These are phyloP conservation scores for Cenopis cana DNA, from an alignment of 2,888 invertebrate species.

Conservation along the genomic window DNA sequence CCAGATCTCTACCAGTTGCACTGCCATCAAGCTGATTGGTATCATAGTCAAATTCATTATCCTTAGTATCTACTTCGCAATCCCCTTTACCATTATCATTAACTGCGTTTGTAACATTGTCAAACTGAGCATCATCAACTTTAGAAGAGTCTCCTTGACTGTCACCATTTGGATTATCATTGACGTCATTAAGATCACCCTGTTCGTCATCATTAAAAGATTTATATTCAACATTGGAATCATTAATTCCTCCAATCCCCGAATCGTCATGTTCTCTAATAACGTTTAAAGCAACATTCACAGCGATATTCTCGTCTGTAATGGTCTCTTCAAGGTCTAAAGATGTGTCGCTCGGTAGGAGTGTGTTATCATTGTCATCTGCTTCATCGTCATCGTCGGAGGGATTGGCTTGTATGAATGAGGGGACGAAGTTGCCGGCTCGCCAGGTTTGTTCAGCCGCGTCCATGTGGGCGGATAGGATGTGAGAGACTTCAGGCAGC, in stretches of 20 bases:
- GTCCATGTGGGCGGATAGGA: slow-evolving; percentile 72
- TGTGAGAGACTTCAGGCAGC: slow-evolving; percentile 75
- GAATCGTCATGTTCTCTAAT: slow-evolving; percentile 46
- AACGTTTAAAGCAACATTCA: slow-evolving; percentile 43
- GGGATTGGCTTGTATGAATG: slow-evolving; percentile 52
- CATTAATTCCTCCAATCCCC: slow-evolving; percentile 47
- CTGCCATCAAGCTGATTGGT: background rate
- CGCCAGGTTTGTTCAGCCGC: slow-evolving; percentile 69
- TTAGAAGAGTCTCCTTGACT: slow-evolving; percentile 5
- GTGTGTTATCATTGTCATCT: slow-evolving; percentile 66
- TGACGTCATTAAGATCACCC: background rate
- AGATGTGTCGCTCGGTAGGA: slow-evolving; percentile 64
- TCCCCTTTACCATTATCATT: background rate
- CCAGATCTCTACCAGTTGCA: background rate
- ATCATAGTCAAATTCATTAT: background rate
- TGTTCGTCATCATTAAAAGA: slow-evolving; percentile 41
- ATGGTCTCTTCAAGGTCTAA: slow-evolving; percentile 66
- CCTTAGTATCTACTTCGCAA: background rate
- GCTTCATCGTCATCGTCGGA: slow-evolving; percentile 55
- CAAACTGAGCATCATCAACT: background rate
- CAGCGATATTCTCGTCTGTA: slow-evolving; percentile 57
- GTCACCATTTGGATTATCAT: slow-evolving; percentile 21
- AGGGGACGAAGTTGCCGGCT: slow-evolving; percentile 59
- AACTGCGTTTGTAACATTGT: background rate
- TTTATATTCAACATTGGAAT: slow-evolving; percentile 56